Conservation (phyloP, 2,888 invertebrate genomes). For the Phortica magna region DNA sequence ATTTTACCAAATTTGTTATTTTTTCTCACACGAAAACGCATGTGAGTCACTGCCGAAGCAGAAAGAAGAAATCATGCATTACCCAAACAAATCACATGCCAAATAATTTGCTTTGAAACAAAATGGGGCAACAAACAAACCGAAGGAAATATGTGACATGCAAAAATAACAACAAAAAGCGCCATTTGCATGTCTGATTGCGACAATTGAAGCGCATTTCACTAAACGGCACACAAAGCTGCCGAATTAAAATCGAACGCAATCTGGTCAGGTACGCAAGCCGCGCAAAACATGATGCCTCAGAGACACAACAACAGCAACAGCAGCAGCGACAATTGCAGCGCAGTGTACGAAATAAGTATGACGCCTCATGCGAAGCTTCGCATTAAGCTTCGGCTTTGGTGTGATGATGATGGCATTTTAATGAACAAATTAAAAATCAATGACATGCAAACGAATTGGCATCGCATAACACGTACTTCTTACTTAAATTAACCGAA, state of each 20-base stretch:
- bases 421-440: constrained; percentile 76
- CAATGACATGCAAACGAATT: constrained; percentile 58
- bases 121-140: constrained; percentile 25
- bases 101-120: not conserved
- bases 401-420: constrained; percentile 75
- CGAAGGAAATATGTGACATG: constrained; percentile 17
- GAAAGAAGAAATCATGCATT: not conserved
- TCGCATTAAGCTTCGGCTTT: constrained; percentile 22
- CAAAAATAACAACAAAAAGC: constrained; percentile 53
- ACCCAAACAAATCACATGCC: constrained; percentile 11
- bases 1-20: not conserved
- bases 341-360: constrained; percentile 48
- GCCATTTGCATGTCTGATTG: constrained; percentile 59
- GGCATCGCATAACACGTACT: constrained; percentile 61
- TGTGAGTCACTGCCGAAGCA: not conserved
- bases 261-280: constrained; percentile 38
- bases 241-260: constrained; percentile 40
- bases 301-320: constrained; percentile 58
- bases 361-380: constrained; percentile 24
- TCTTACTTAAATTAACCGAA: constrained; percentile 64
- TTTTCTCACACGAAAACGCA: not conserved
- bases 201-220: constrained; percentile 35
- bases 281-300: constrained; percentile 50
- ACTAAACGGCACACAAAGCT: constrained; percentile 45
- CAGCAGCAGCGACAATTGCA: constrained; percentile 58